Percentiles rank a stretch among this genome's conserved stretches.
phyloP scores from a whole-genome alignment of 35 echinoderm and acorn worm genomes.

The Heliocidaris erythrogramma region DNA sequence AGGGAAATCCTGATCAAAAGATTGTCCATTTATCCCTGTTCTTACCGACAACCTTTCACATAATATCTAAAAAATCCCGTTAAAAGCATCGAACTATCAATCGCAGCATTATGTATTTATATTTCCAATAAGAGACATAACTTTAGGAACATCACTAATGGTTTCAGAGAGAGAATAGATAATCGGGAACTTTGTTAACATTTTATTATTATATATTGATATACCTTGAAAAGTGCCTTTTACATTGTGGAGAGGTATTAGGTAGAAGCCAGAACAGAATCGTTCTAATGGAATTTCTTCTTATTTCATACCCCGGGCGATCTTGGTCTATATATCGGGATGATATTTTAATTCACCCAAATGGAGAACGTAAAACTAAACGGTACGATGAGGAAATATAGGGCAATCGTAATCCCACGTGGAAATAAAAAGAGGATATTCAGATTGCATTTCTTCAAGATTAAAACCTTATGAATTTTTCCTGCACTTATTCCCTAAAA shows the following conservation, averaged over 20 bases:
- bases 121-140: not conserved
- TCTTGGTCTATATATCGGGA: too few species aligned
- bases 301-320: too few species aligned
- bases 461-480: too few species aligned
- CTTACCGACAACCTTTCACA: not conserved
- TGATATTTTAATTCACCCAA: too few species aligned
- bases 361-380: too few species aligned
- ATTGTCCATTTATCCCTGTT: not conserved
- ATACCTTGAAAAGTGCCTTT: not conserved
- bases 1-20: not conserved
- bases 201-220: not conserved
- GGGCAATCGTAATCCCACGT: too few species aligned
- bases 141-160: not conserved
- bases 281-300: not conserved
- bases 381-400: too few species aligned
- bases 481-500: too few species aligned
- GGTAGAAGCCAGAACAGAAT: not conserved
- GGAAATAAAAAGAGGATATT: too few species aligned
- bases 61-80: not conserved
- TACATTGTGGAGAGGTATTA: not conserved
- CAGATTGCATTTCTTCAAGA: too few species aligned
- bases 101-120: not conserved
- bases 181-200: not conserved
- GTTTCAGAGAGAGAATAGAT: not conserved
- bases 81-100: not conserved